A percentile compares a stretch with the other conserved stretches of the same genome.
These are phyloP conservation scores for Glareola pratincola DNA, from an alignment of 2,113 vertebrate species.

Conservation along the genomic window DNA sequence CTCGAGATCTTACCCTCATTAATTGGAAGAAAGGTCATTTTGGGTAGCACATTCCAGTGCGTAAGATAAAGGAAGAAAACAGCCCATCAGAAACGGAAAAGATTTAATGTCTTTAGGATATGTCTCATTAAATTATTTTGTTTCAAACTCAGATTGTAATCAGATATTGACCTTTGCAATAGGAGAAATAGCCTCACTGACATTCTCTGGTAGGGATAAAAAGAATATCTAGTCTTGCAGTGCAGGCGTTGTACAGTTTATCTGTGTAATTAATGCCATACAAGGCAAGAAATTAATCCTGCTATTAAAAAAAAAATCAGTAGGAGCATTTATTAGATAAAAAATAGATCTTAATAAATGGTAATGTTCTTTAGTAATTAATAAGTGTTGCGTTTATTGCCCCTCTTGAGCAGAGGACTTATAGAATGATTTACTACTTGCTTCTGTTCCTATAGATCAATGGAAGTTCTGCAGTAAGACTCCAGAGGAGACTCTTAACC, in stretches of 20 bases:
- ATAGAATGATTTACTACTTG: not conserved
- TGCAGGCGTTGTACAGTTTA: not conserved
- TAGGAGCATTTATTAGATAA: not conserved
- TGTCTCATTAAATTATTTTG: slow-evolving; percentile 17
- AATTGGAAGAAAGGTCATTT: not conserved
- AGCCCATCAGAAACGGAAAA: not conserved
- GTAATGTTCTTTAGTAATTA: not conserved
- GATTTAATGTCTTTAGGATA: not conserved
- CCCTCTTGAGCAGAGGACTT: not conserved
- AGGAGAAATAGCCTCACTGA: not conserved
- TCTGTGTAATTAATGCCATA: not conserved
- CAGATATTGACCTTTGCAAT: slow-evolving; percentile 25
- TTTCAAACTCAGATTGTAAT: slow-evolving; percentile 24
- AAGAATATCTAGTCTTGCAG: not conserved
- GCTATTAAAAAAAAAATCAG: not conserved
- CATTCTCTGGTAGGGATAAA: not conserved
- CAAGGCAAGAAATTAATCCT: not conserved
- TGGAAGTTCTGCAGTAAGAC: not conserved
- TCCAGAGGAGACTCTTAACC: not conserved
- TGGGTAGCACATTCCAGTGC: not conserved
- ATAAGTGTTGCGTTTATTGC: not conserved
- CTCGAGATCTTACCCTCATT: not conserved
- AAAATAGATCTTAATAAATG: not conserved
- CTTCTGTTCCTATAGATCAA: not conserved
- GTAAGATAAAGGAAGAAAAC: not conserved